phyloP scores from a whole-genome alignment of 35 echinoderm and acorn worm species.

The Hemicentrotus pulcherrimus region DNA sequence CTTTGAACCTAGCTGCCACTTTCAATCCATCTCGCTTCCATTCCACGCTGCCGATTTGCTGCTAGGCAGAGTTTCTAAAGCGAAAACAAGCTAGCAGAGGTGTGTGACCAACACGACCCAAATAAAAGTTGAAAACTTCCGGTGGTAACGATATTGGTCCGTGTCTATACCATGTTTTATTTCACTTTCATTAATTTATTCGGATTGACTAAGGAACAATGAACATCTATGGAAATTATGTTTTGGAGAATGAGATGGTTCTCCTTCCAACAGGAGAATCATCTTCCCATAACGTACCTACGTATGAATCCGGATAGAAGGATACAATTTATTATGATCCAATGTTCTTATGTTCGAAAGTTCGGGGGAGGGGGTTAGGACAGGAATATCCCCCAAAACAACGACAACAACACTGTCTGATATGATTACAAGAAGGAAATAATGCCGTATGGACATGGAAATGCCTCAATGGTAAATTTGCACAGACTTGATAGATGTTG shows the following conservation, averaged over 20 bases:
- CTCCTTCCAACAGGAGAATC: background rate
- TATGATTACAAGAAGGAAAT: too few relatives aligned
- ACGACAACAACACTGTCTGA: too few relatives aligned
- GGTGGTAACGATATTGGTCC: background rate
- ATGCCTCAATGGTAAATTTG: too few relatives aligned
- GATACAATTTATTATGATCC: background rate
- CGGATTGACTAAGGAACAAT: background rate
- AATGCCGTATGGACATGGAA: too few relatives aligned
- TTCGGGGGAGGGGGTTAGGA: too few relatives aligned
- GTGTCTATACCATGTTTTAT: background rate
- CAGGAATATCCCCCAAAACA: too few relatives aligned
- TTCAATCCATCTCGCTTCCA: constrained; percentile 9
- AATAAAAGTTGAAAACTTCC: constrained; percentile 2
- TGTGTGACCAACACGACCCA: constrained; percentile 15
- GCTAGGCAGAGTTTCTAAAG: background rate
- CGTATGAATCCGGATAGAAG: background rate
- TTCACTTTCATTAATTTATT: background rate
- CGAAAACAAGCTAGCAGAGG: background rate
- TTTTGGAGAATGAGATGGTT: background rate
- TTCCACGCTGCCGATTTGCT: background rate
- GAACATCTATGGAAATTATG: background rate
- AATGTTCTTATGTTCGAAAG: background rate
- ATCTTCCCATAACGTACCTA: background rate
- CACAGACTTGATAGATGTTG: too few relatives aligned
- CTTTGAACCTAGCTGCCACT: constrained; percentile 16